phyloP scores from a whole-genome alignment of 1,140 invertebrate genomes.

The Xylocopa sonorina region DNA sequence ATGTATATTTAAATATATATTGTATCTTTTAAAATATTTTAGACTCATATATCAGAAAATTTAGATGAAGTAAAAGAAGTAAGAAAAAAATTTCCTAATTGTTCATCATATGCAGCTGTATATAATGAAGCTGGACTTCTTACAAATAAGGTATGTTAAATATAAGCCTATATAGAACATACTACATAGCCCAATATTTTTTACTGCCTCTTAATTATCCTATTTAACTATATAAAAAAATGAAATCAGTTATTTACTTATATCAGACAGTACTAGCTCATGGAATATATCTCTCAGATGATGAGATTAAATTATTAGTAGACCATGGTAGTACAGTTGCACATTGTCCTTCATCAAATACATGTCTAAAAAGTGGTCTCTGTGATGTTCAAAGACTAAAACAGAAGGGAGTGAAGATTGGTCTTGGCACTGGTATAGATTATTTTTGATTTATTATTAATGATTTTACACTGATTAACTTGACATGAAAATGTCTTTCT shows the following conservation, averaged over 20 bases:
- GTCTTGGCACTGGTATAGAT: slow-evolving; percentile 90
- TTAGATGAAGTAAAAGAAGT: slow-evolving; percentile 87
- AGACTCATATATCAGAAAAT: slow-evolving; percentile 94
- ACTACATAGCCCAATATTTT: no score
- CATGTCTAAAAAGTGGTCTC: slow-evolving; percentile 90
- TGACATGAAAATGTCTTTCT: no score
- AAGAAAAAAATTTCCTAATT: slow-evolving; percentile 83
- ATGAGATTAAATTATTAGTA: slow-evolving; percentile 88
- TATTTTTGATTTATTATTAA: no score
- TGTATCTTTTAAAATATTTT: slow-evolving; percentile 72
- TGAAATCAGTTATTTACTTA: slow-evolving; percentile 18
- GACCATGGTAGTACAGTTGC: slow-evolving; percentile 86
- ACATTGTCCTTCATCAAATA: slow-evolving; percentile 95
- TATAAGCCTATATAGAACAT: slow-evolving; percentile 11
- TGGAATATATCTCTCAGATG: slow-evolving; percentile 88
- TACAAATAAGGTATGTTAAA: slow-evolving; percentile 85
- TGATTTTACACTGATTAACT: no score
- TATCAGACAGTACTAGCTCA: slow-evolving; percentile 91
- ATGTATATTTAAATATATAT: neutral
- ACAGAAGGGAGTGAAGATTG: slow-evolving; percentile 87
- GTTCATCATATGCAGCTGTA: slow-evolving; percentile 87
- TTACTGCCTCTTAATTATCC: no score
- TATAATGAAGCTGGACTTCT: slow-evolving; percentile 89
- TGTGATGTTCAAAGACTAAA: slow-evolving; percentile 89
- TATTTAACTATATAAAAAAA: slow-evolving; percentile 35